Base-by-base conservation (phyloP, 2,113 vertebrate species). In the Carettochelys insculpta region DNA sequence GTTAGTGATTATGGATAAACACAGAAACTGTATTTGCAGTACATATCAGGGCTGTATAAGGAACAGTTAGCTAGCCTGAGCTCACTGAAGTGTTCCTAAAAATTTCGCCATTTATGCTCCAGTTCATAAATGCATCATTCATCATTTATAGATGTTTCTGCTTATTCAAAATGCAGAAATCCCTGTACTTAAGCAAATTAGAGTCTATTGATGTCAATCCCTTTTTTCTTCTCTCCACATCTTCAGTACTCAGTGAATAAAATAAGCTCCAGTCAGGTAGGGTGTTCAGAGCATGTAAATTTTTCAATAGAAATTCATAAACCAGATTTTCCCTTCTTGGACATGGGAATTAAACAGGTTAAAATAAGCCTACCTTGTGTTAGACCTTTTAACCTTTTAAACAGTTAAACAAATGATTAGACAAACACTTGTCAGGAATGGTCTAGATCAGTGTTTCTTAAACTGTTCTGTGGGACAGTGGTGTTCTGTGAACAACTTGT, bases 1-100 rank as follows among this genome's bases (percentile, higher is more conserved):
- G 54, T 87, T 95, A 92, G 87, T 92, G 56, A 93, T 91, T 96
- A 90, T 38, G 92, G 95, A 90, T 95, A 96, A 97, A 97, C 92
- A 80, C 88, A 91, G 95, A 95, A 96, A 95, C 80, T 76, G 4
- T 91, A 11, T 94, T 94, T 97, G 93, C 76, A 92, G 25, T 71
- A 94, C 75, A 84, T 83, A 93, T 93, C 95, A 96, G 87, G 34
- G 45, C 86, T 92, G 88, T 31, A 45, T 56, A 45, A 68, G 47
- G 52, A 90, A 90, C 71, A 92, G 75, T n/a, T 88, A 93, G 92
- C 34, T 20, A 38, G 91, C 96, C 86, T 76, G 84, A 89, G 95
- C 87, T 95, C 82, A 90, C 4, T 12, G 54, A 95, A 87, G 88
- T 48, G 61, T 90, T 95, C 86, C 83, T 41, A 17, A 77, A 92